A percentile compares a stretch with the other conserved stretches of the same genome.
phyloP scores from a whole-genome alignment of 2,797 vertebrate genomes.

The Intellagama lesueurii region DNA sequence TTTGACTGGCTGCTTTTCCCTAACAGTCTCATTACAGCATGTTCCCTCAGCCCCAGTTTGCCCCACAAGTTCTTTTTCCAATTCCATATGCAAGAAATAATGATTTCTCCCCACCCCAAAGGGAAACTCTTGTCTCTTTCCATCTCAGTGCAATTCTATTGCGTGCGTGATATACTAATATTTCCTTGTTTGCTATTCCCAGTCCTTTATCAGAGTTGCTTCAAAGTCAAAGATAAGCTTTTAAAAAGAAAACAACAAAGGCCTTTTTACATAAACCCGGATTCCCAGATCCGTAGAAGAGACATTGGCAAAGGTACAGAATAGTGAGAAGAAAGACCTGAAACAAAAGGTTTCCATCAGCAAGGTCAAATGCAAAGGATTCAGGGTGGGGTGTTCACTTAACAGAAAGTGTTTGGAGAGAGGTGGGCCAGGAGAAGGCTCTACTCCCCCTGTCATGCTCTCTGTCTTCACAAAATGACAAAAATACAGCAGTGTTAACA shows the following conservation, averaged over 20 bases:
- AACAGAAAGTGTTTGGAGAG: not conserved
- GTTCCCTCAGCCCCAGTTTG: not conserved
- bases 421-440: not conserved
- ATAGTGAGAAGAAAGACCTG: conserved; percentile 12
- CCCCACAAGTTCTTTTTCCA: too few relatives aligned
- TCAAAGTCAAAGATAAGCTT: conserved; percentile 12
- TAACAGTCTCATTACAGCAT: not conserved
- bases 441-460: too few relatives aligned
- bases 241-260: conserved; percentile 44
- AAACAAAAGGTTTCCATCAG: conserved; percentile 24
- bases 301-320: conserved; percentile 28
- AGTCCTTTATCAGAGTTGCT: conserved; percentile 15
- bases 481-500: too few relatives aligned
- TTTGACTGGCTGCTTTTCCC: not conserved
- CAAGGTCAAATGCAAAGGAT: conserved; percentile 47
- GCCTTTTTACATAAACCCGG: conserved; percentile 38
- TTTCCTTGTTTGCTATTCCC: conserved; percentile 45
- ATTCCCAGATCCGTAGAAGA: conserved; percentile 39
- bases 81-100: not conserved
- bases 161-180: not conserved
- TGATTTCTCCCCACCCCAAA: not conserved
- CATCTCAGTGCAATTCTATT: conserved; percentile 32
- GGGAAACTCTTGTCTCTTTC: not conserved
- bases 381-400: not conserved
- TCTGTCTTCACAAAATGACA: too few relatives aligned